A percentile compares a stretch with the other conserved stretches of the same genome.
phyloP scores from a whole-genome alignment of 1,140 invertebrate genomes.

The Aphelenchoides besseyi region DNA sequence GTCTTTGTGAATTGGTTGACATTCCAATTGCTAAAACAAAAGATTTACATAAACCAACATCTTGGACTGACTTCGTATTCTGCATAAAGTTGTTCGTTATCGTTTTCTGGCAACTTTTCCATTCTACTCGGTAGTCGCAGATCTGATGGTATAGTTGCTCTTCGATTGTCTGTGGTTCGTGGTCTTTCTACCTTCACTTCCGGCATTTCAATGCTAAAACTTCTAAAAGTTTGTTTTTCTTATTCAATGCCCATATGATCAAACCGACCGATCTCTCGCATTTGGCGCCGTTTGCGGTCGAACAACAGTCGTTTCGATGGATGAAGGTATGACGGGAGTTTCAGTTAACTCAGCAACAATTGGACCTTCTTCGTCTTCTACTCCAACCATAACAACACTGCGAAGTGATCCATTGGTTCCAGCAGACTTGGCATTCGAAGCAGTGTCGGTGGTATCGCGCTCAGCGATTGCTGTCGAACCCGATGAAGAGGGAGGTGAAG shows the following conservation, averaged over 20 bases:
- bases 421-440: background rate
- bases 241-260: background rate
- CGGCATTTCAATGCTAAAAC: background rate
- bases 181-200: too few species aligned
- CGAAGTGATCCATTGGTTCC: background rate
- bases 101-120: conserved; percentile 26
- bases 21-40: background rate
- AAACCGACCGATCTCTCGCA: background rate
- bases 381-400: background rate
- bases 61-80: conserved; percentile 22
- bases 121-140: background rate
- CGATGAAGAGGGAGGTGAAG: background rate
- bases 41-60: too few species aligned
- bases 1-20: background rate
- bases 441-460: background rate
- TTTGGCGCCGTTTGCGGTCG: background rate
- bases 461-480: background rate
- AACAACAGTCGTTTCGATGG: background rate
- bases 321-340: background rate
- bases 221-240: background rate
- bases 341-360: background rate
- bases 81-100: conserved; percentile 28
- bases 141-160: background rate
- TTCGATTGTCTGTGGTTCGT: background rate
- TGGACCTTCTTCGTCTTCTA: background rate